Evolutionary conservation across 2,888 invertebrate genomes (phyloP), one percentile per base, ranked within the genome.

Genomic region (Epinotia nisella): DNA sequence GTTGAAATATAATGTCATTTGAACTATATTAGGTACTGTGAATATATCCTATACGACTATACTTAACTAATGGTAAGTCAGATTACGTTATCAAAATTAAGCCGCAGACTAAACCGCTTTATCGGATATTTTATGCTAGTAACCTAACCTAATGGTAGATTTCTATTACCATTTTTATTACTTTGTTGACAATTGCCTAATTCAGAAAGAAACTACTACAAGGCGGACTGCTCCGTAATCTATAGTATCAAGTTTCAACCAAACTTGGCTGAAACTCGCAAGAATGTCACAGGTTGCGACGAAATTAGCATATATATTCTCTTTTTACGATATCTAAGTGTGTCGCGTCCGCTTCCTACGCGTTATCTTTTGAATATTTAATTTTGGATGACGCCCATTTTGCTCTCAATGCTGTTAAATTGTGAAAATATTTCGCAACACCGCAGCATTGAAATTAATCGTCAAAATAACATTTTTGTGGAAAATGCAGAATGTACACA

Each of bases 251-350:
- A 61, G 55, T 67, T 72, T 55, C 66, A 45, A 55, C 59, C 60
- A 66, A 66, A 71, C 29, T 60, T 56, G 67, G 56, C 35, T 55
- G 17, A 72, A 58, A 67, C 29, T 41, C 11, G 13, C 24, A 60
- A 51, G 71, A 71, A 71, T 65, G 71, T 58, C 65, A 53, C 58
- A 49, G 58, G 59, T 65, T 71, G 71, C 41, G 60, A 66, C 60
- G 4, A 19, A 71, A 71, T 72, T 72, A 67, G 66, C 71, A 72
- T 71, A 41, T 71, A 41, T 66, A 66, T 51, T 65, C 53, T 71
- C 60, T 66, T 66, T 72, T 55, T 56, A 67, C 53, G 49, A 72
- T 72, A 72, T 55, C 67, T 67, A 67, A 49, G 67, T 72, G 67
- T 61, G 71, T 56, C 71, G 71, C 61, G 19, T 60, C 60, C 65